Base-by-base conservation (phyloP, 64 coral and sea anemone genomes). In the Orbicella faveolata region DNA sequence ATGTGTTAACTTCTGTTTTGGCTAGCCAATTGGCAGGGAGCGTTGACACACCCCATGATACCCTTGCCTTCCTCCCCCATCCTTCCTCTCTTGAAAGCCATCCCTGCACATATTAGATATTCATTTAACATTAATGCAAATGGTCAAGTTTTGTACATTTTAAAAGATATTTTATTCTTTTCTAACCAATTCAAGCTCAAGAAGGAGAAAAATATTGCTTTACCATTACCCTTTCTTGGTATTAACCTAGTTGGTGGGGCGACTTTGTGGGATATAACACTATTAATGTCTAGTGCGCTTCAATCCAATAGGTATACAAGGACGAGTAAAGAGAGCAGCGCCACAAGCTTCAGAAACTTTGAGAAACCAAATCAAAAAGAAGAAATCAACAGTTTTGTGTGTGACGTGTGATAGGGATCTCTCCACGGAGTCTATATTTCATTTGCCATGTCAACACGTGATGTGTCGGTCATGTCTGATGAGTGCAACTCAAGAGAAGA, bases 391-490 rank as follows among this genome's bases (percentile, higher is more conserved):
- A 52, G 82, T 85, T 23, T 37, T 61, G 39, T 88, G 87, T 88
- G 36, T 63, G 75, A 61, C 87, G 13, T 88, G 87, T 51, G 21
- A 66, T 39, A 52, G 48, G 52, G 34, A 75, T 76, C 54, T 88
- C 12, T 61, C 73, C 0, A 30, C 52, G 33, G 30, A 62, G 35
- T 73, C 88, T 36, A 67, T 81, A 14, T 92, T 92, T 34, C 37
- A 80, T 9, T 52, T 92, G 2, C 90, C 90, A 23, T 92, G 90
- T 33, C 41, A 87, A 63, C 90, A 92, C 66, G 12, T 87, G 8
- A 79, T 92, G 36, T 92, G 90, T 26, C 75, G 90, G 34, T 61
- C 52, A 67, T 92, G 90, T 33, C 74, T 92, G 3, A 23, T 79
- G 39, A 70, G 73, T 48, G 62, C 37, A 34, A 87, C 41, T 19